Base-by-base conservation (phyloP, 2,888 invertebrate species). In the Pseudococcus jackbeardsleyi region DNA sequence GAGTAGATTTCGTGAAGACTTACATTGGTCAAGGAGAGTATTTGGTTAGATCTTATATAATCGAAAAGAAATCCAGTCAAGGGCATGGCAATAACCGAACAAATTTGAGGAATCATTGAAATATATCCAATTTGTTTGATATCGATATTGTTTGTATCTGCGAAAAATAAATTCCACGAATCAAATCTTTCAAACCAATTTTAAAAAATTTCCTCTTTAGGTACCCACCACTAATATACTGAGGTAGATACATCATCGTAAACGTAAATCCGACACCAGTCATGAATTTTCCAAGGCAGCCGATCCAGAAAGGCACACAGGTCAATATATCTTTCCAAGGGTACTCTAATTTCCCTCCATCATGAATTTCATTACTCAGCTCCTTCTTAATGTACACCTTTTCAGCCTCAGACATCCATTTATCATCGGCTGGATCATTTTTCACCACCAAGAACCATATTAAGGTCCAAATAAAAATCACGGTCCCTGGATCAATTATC, bases 151-250 rank as follows among this genome's bases (percentile, higher is more conserved):
- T 46, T 82, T 5, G 46, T 46, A 9, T 82, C 79, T 82, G 79
- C 5, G 26, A 7, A 9, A 42, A 9, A 7, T 0, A 42, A 42
- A 42, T 8, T 6, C 9, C 42, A 50, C 4, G 11, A 15, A 50
- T 50, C 50, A 15, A 15, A 1, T 15, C 12, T 50, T 15, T 50
- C 12, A 12, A 4, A 33, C 26, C 12, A 12, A 50, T 15, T 50
- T 4, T 0, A 50, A 50, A 50, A 50, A 50, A 9, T 50, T 50
- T 9, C 3, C 26, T 33, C 15, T 8, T 4, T 26, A n/a, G n/a
- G n/a, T n/a, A n/a, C 85, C 0, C 54, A 85, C 85, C 85, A 64
- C 64, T 64, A 22, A 85, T 85, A 39, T 85, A 85, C 11, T 59
- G 59, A 17, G 85, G 85, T 39, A 85, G 33, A 39, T 42, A 85